These are phyloP conservation scores for Geotrupes spiniger DNA, from an alignment of 2,888 invertebrate genomes.

Conservation along the genomic window DNA sequence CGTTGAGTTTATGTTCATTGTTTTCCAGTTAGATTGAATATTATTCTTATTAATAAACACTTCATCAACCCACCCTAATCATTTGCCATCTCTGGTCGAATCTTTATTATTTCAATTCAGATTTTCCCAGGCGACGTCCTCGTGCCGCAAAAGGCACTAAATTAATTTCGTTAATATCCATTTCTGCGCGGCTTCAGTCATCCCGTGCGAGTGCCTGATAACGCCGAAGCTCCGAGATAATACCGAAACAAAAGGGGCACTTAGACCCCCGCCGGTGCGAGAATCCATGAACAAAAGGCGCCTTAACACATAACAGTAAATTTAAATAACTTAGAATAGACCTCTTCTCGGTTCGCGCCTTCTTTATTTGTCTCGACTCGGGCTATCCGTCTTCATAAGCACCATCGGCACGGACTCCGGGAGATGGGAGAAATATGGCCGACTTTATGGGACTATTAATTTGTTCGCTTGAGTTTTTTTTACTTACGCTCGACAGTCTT, in stretches of 20 bases:
- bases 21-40: no score
- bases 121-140: conserved; percentile 7
- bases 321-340: conserved; percentile 29
- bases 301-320: conserved; percentile 27
- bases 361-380: conserved; percentile 26
- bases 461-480: no score
- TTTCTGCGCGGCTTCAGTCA: conserved; percentile 20
- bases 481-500: no score
- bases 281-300: conserved; percentile 22
- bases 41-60: no score
- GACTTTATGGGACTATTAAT: no score
- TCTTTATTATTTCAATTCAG: conserved; percentile 18
- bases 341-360: conserved; percentile 19
- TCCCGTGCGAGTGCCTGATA: conserved; percentile 20
- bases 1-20: no score
- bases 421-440: no score
- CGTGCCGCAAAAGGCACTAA: conserved; percentile 15
- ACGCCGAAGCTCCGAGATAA: conserved; percentile 18
- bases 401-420: conserved; percentile 12
- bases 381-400: conserved; percentile 29
- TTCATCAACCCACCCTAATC: no score
- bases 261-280: conserved; percentile 12
- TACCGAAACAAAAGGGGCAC: conserved; percentile 20
- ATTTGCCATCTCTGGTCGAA: no score
- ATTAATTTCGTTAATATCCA: conserved; percentile 21